Base-by-base conservation (phyloP, 2,888 invertebrate species). In the Aphodius granarius region DNA sequence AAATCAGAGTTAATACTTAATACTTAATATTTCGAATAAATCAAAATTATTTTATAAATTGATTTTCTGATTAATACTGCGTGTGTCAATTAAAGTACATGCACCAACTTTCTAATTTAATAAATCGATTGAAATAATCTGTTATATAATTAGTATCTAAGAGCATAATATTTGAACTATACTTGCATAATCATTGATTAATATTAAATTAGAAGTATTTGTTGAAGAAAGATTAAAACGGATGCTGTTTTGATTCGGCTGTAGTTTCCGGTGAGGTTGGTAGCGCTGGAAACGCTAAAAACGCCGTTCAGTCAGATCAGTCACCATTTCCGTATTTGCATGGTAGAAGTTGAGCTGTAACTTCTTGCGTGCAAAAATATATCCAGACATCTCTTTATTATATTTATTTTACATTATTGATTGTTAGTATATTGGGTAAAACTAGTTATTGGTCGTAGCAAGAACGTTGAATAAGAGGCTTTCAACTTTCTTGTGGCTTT, bases 291-390 rank as follows among this genome's bases (percentile, higher is more conserved):
- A 76, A 80, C 79, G 78, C 80, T 79, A 81, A 20, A 18, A 63
- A 78, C 78, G 68, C 22, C 22, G 13, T 43, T 43, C 43, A 43
- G 43, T 43, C 43, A 43, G 43, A 43, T 43, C 43, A 43, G 43
- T 81, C 80, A 79, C 81, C 81, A 83, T 83, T 84, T 83, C 83
- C 83, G 83, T 80, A 80, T 71, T 77, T 79, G 78, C 78, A 80
- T 81, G 82, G 79, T 82, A 81, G 82, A 81, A 82, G 81, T 78
- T 78, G 77, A 77, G 78, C 78, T 76, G 80, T 79, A 78, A 66
- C 78, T 79, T 80, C 78, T 81, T 76, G 79, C 80, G 81, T 81
- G 81, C 78, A 81, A 78, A 79, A 79, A 70, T 74, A 73, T 75
- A 73, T 62, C 70, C 70, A 64, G 66, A 78, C 74, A 74, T 63